Percentiles rank a stretch among this genome's conserved stretches.
Conservation (phyloP, 2,888 invertebrate genomes). For the Sialis fuliginosa region DNA sequence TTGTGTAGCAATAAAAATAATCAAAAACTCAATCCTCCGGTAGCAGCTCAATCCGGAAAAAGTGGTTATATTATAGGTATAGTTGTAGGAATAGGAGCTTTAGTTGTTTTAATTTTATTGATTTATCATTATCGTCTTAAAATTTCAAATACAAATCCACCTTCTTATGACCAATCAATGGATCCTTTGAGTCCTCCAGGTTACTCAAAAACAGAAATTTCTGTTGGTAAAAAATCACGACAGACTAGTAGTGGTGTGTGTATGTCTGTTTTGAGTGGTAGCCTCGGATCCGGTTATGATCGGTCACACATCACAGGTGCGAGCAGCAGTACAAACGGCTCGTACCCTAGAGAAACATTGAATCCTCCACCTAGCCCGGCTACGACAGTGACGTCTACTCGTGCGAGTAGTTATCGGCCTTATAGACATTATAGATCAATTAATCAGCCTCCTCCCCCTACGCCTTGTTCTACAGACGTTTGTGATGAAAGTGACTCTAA, state of each 20-base stretch:
- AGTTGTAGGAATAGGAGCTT: slow-evolving; percentile 33
- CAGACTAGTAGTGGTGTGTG: slow-evolving; percentile 31
- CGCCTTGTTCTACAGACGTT: slow-evolving; percentile 87
- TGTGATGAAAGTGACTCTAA: slow-evolving; percentile 77
- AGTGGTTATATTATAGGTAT: slow-evolving; percentile 36
- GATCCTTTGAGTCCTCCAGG: slow-evolving; percentile 40
- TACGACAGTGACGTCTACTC: slow-evolving; percentile 43
- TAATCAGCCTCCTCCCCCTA: slow-evolving; percentile 80
- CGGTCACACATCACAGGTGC: slow-evolving; percentile 43
- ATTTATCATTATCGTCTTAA: slow-evolving; percentile 34
- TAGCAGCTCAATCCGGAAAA: slow-evolving; percentile 15
- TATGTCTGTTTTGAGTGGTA: slow-evolving; percentile 45
- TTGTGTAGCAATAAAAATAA: slow-evolving; percentile 29
- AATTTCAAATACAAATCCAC: slow-evolving; percentile 20
- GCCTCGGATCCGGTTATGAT: slow-evolving; percentile 45
- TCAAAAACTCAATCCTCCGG: slow-evolving; percentile 4
- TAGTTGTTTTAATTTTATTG: slow-evolving; percentile 31
- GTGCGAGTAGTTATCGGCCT: slow-evolving; percentile 44
- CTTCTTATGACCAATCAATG: slow-evolving; percentile 41
- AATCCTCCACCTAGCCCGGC: slow-evolving; percentile 89
- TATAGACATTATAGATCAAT: slow-evolving; percentile 60
- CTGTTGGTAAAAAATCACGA: slow-evolving; percentile 17
- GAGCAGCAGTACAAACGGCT: slow-evolving; percentile 51
- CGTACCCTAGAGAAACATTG: slow-evolving; percentile 67
- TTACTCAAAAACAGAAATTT: slow-evolving; percentile 7